These are phyloP conservation scores for Vulpes lagopus DNA, from an alignment of 2,113 vertebrate species.

Conservation along the genomic window DNA sequence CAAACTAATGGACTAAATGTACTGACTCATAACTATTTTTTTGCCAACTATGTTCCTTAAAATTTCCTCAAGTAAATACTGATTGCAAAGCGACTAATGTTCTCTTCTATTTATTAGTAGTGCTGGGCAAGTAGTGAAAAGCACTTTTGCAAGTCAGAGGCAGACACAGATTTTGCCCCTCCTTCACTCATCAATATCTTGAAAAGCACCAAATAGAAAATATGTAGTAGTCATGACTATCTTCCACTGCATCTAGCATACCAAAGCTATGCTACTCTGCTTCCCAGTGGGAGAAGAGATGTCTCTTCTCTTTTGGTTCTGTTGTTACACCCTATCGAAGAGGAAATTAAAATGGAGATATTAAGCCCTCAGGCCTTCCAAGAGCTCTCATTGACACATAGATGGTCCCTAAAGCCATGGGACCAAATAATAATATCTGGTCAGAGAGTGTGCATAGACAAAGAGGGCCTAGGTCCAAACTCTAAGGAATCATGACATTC, in stretches of 20 bases:
- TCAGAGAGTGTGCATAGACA: background rate
- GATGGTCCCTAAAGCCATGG: background rate
- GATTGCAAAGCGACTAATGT: background rate
- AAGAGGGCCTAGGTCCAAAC: background rate
- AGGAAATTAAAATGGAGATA: background rate
- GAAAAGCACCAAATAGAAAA: slow-evolving; percentile 9
- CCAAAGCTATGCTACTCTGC: background rate
- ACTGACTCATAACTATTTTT: background rate
- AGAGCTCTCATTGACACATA: background rate
- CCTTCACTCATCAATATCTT: background rate
- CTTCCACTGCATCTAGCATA: background rate
- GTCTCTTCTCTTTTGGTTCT: background rate
- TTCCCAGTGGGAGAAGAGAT: background rate
- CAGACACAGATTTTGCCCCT: background rate
- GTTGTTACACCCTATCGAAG: background rate
- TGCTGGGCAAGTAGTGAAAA: background rate
- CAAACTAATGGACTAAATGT: background rate
- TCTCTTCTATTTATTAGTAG: background rate
- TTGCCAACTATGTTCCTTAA: background rate
- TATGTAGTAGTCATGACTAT: background rate
- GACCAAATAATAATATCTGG: background rate
- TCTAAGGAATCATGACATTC: background rate
- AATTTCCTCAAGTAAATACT: background rate
- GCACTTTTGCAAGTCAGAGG: background rate
- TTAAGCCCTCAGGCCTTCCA: background rate